Evolutionary conservation across 1,140 invertebrate genomes (phyloP), one percentile per base, ranked within the genome.

Genomic region (Vanessa atalanta): DNA sequence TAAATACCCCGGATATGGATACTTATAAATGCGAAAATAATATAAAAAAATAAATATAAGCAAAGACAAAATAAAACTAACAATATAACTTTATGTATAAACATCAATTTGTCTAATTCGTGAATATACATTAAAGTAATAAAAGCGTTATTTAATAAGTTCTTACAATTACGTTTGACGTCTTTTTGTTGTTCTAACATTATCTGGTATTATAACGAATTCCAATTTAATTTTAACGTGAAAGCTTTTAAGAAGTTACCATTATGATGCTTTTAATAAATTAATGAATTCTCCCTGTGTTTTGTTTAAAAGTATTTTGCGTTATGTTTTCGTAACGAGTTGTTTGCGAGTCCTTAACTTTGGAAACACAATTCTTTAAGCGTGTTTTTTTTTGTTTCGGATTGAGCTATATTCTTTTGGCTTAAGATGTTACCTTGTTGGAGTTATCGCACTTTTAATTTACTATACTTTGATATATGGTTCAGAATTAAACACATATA

Each of bases 241-340:
- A 68, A 73, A 73, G 72, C 72, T 73, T 73, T 73, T 73, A 73
- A 47, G 72, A 61, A 68, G 47, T 73, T 72, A 68, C 55, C 51
- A 47, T 68, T 23, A 63, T 53, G 47, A 68, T 73, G 26, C 72
- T 68, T 73, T 67, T 73, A 68, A 67, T 63, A 73, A 73, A 73
- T 73, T 73, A 67, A 72, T 68, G 57, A 68, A 68, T 73, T 63
- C 63, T 55, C 26, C 14, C 47, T 63, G 47, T 48, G 57, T 64
- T 51, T 71, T 64, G 48, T 47, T 31, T 57, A 47, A 69, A 61
- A 51, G 16, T 26, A 66, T 55, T 68, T 57, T 53, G 31, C 12
- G 50, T 55, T 60, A 12, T 43, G 37, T 43, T 43, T 43, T 43
- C 37, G 6, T 43, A 43, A 43, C 37, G 8, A 43, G 37, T 9